These are phyloP conservation scores for Megalurothrips usitatus DNA, from an alignment of 2,888 invertebrate genomes.

Conservation along the genomic window DNA sequence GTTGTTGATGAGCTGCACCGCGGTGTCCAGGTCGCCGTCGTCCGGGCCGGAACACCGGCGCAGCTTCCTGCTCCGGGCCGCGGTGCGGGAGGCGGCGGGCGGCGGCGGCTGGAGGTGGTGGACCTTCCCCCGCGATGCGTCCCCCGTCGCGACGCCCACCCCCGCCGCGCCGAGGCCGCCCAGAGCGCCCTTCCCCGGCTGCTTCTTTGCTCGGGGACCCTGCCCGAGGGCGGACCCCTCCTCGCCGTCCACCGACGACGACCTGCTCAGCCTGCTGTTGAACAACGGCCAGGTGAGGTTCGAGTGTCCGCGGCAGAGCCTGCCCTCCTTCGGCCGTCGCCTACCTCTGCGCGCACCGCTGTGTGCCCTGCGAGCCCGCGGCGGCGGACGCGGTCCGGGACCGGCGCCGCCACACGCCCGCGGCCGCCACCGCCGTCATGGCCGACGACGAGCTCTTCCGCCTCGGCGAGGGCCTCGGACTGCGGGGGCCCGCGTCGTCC, in stretches of 20 bases:
- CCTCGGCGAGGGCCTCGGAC: conserved; percentile 1
- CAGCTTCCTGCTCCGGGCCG: conserved; percentile 37
- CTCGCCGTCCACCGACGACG: neutral
- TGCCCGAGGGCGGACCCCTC: neutral
- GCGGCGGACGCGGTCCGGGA: conserved; percentile 14
- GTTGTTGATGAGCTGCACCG: conserved; percentile 29
- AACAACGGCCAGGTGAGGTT: no score
- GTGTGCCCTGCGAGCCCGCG: neutral
- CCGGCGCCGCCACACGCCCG: neutral
- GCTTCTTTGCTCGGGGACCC: conserved; percentile 44
- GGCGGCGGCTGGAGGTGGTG: conserved; percentile 40
- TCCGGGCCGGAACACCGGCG: conserved; percentile 36
- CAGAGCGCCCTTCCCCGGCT: conserved; percentile 38
- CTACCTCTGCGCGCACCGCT: neutral
- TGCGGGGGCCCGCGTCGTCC: neutral
- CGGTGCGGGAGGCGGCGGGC: conserved; percentile 38
- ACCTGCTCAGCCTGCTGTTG: conserved; percentile 17
- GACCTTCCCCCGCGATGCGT: conserved; percentile 15
- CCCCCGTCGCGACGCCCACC: neutral
- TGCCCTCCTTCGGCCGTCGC: neutral
- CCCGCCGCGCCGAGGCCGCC: neutral
- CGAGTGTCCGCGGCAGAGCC: neutral
- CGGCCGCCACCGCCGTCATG: conserved; percentile 5
- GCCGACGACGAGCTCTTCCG: conserved; percentile 13
- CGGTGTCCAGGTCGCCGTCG: conserved; percentile 25